Evolutionary conservation across 2,888 invertebrate genomes (phyloP), one percentile per base, ranked within the genome.

Genomic region (Hirudinaria manillensis): DNA sequence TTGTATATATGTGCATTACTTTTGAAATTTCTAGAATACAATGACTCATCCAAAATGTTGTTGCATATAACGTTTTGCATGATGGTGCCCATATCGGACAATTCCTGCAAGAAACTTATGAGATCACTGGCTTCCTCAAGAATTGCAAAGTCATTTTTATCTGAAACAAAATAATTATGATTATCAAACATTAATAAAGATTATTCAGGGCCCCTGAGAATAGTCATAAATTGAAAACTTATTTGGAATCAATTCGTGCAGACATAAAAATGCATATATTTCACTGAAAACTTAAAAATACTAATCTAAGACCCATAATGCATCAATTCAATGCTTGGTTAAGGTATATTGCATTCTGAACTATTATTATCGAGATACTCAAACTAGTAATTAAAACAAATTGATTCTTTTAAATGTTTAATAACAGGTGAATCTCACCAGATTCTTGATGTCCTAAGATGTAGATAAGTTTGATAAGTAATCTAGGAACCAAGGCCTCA

Each of bases 11-110:
- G 16, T 1, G 16, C 45, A 45, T 45, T 61, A 29, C 61, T 29
- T 61, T 61, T 61, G 61, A 61, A 61, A 61, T 24, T 27, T 24
- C 78, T 78, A 55, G 80, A 77, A 79, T 86, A 86, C 82, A 91
- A 90, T 80, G 92, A 91, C 74, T 92, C 91, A 88, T 93, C 93
- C 75, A 93, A 94, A 45, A 97, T 89, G 45, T 93, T 93, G 80
- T 91, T 89, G 65, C 94, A 94, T 91, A 97, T 94, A 76, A 95
- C 93, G 81, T 90, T 89, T 80, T 95, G 89, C 96, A 97, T 96
- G 79, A 95, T 90, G 80, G 94, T 94, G 55, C 97, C 97, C 93
- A 96, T 93, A 83, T 93, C 93, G 87, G 94, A 94, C 81, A 95
- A 90, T 84, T 94, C 93, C 86, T 95, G 91, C 77, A 97, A 87